A percentile compares a stretch with the other conserved stretches of the same genome.
Conservation (phyloP, 2,797 vertebrate genomes). For the Neomorphus geoffroyi region DNA sequence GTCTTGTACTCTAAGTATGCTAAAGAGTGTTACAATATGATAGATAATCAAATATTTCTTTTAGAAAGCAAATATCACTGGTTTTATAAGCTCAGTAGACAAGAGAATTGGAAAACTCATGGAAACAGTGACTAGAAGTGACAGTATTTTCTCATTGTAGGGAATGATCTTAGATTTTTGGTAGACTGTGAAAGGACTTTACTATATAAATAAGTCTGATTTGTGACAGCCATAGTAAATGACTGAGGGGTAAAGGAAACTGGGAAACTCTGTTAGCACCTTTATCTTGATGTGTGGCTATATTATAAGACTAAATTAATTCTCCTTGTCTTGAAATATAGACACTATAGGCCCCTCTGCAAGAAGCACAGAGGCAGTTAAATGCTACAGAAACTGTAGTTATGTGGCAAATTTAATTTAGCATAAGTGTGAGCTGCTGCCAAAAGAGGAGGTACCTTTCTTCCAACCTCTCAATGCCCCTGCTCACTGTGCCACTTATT, state of each 20-base stretch:
- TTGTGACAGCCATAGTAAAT: not conserved
- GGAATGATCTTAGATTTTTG: not conserved
- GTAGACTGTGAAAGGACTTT: not conserved
- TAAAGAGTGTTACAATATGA: not conserved
- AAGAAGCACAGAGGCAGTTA: not conserved
- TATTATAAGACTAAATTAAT: not conserved
- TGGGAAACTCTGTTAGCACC: not conserved
- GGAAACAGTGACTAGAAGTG: not conserved
- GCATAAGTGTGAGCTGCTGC: not conserved
- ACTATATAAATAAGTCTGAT: not conserved
- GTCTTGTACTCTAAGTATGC: not conserved
- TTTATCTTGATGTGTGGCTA: not conserved
- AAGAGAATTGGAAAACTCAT: not conserved
- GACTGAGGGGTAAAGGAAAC: not conserved
- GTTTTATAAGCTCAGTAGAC: not conserved
- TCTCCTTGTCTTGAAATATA: not conserved
- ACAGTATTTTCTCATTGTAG: not conserved
- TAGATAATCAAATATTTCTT: not conserved
- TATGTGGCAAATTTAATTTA: not conserved
- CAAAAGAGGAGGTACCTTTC: not conserved
- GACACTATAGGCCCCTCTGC: not conserved
- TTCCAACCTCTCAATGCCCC: not conserved
- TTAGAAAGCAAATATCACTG: not conserved
- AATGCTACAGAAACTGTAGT: not conserved
- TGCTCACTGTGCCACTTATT: not conserved